Base-by-base conservation (phyloP, 2,888 invertebrate species). In the Cerceris ruficornis region DNA sequence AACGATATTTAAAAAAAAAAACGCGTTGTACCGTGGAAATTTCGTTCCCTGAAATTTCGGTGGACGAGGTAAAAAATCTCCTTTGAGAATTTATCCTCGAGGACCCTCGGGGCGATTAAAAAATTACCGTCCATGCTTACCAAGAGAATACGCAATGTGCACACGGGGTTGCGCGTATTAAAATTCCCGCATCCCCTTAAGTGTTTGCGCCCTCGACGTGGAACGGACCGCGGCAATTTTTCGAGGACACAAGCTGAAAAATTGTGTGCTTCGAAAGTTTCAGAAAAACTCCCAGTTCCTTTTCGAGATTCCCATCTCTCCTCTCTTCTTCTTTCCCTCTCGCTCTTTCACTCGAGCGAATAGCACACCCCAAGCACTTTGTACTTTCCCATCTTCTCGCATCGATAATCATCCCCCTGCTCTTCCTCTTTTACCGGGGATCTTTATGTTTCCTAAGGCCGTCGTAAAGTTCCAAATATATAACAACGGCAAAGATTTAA, bases 141-240 rank as follows among this genome's bases (percentile, higher is more conserved):
- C 9, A 1, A n/a, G 9, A n/a, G 50, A 7, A n/a, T 73, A 15
- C 41, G 39, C 57, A 57, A 4, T 52, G 52, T 61, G 55, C 15
- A 43, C 42, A 9, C 13, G 67, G 17, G 64, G 68, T 15, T 57
- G 67, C 57, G 13, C 50, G 64, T 65, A 67, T 76, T 69, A 82
- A 77, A 72, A 66, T 77, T 72, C 72, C 69, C 72, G 72, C 77
- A 61, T 65, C 58, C 72, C 77, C 62, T 79, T 79, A 79, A 77
- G 72, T 79, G 69, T 79, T 72, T 79, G 69, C 69, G 69, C 49
- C 72, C 65, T 59, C 66, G 57, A 65, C 68, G 55, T 67, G 15
- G 77, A 41, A 42, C 69, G 57, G 69, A 57, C 69, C 17, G 55
- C 17, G 74, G 65, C 61, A 74, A 78, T 78, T 70, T 70, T 46